These are phyloP conservation scores for Melanerpes formicivorus DNA, from an alignment of 2,113 vertebrate species.

Conservation along the genomic window DNA sequence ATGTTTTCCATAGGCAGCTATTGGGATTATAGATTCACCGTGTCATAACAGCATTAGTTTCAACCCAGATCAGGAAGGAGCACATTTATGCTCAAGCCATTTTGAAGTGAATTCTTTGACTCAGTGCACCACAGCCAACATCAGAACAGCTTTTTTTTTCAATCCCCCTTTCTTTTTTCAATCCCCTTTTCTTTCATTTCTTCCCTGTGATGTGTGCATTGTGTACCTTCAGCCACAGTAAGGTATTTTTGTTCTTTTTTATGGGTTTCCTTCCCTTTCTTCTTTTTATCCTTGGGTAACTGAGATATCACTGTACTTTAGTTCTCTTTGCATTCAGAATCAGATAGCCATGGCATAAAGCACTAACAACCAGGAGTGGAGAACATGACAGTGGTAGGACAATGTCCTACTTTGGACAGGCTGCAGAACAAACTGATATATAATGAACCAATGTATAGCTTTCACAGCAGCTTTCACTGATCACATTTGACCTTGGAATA, in stretches of 20 bases:
- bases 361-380: neutral
- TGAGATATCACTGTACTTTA: neutral
- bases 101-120: neutral
- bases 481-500: conserved; percentile 11
- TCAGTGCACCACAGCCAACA: neutral
- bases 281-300: neutral
- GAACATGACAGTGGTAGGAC: neutral
- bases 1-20: neutral
- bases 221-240: neutral
- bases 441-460: conserved; percentile 36
- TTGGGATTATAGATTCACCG: neutral
- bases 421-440: conserved; percentile 9
- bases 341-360: neutral
- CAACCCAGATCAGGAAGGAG: neutral
- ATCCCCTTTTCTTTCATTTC: neutral
- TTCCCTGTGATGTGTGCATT: neutral
- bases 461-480: neutral
- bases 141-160: neutral
- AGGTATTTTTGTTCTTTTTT: neutral
- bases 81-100: neutral
- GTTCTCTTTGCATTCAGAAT: neutral
- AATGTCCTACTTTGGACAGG: conserved; percentile 27
- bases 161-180: too few relatives aligned
- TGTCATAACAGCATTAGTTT: neutral
- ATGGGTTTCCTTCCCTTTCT: neutral